Percentiles rank a stretch among this genome's conserved stretches.
These are phyloP conservation scores for Athene noctua DNA, from an alignment of 2,113 vertebrate genomes.

Conservation along the genomic window DNA sequence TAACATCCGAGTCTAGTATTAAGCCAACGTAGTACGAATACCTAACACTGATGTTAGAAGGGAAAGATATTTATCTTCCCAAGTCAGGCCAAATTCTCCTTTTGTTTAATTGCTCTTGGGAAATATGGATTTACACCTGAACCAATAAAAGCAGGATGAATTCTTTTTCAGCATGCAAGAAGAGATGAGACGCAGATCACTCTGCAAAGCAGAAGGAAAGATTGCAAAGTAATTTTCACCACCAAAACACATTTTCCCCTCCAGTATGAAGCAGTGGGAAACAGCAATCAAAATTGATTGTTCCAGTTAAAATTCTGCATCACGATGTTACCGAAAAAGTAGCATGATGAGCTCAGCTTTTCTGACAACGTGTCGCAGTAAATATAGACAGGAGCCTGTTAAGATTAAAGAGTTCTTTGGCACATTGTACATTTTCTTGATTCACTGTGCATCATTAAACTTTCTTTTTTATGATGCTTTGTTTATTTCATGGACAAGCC, in stretches of 20 bases:
- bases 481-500: constrained; percentile 59
- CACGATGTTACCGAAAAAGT: neutral
- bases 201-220: neutral
- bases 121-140: neutral
- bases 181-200: neutral
- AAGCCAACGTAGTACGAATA: neutral
- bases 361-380: neutral
- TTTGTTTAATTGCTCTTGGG: neutral
- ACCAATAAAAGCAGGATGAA: neutral
- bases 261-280: neutral
- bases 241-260: constrained; percentile 2
- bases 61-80: neutral
- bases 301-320: constrained; percentile 26
- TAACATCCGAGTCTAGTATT: neutral
- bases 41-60: neutral
- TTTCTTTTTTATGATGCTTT: constrained; percentile 36
- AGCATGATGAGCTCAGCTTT: constrained; percentile 5
- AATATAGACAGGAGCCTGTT: neutral
- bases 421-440: constrained; percentile 46
- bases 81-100: neutral
- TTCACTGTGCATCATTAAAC: constrained; percentile 42
- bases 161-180: neutral
- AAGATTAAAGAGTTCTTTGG: neutral
- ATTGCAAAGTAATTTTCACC: neutral
- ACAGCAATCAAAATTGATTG: constrained; percentile 26